phyloP scores from a whole-genome alignment of 2,888 invertebrate genomes.

The Aromia moschata region DNA sequence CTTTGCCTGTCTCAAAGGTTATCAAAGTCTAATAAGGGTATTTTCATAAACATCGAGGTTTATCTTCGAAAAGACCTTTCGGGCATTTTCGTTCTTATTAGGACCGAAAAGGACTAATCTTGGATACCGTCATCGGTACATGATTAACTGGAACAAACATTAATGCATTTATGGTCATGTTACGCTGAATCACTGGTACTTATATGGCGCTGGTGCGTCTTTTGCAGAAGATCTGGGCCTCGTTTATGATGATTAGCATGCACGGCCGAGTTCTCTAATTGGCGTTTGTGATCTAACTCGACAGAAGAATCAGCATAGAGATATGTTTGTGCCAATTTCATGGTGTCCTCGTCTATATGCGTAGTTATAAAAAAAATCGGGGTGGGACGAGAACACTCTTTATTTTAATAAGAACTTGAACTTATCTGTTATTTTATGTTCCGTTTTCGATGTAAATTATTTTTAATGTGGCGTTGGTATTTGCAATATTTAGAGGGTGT shows the following conservation, averaged over 20 bases:
- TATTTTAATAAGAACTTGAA: too few species aligned
- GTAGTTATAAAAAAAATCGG: too few species aligned
- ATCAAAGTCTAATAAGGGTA: neutral
- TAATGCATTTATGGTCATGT: conserved; percentile 8
- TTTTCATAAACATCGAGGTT: conserved; percentile 8
- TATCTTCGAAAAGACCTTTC: conserved; percentile 4
- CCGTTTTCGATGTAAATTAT: too few species aligned
- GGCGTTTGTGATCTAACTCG: neutral
- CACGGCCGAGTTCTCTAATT: neutral
- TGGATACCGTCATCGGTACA: conserved; percentile 3
- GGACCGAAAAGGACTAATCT: conserved; percentile 8
- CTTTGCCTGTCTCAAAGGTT: neutral
- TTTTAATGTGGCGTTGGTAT: too few species aligned
- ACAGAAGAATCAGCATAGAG: neutral
- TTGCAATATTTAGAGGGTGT: too few species aligned
- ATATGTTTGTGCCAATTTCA: neutral
- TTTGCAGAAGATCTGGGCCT: conserved; percentile 10
- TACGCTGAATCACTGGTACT: conserved; percentile 10
- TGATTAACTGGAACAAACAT: conserved; percentile 16
- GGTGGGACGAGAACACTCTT: too few species aligned
- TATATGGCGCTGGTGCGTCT: conserved; percentile 9
- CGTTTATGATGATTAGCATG: neutral
- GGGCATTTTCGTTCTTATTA: conserved; percentile 1
- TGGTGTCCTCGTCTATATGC: neutral
- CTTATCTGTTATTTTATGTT: too few species aligned